Conservation (phyloP, 2,797 vertebrate genomes). For the Notoglanidium macrostoma region DNA sequence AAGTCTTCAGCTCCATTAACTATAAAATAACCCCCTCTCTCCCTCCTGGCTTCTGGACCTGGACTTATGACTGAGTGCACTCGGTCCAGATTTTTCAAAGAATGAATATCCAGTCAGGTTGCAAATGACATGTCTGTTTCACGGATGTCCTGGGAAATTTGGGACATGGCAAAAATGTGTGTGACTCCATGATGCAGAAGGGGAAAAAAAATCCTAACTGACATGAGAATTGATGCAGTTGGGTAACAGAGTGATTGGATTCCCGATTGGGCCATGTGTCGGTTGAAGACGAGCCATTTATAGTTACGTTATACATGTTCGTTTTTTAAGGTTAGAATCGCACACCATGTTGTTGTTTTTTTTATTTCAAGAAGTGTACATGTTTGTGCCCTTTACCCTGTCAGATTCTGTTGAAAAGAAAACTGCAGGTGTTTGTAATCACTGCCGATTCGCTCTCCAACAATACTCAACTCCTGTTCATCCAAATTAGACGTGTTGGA, state of each 20-base stretch:
- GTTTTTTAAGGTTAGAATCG: background rate
- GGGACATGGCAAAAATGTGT: background rate
- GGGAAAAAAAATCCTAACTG: background rate
- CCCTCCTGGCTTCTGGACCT: background rate
- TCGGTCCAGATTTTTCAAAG: constrained; percentile 24
- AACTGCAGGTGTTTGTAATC: background rate
- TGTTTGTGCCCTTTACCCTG: background rate
- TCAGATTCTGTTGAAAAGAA: background rate
- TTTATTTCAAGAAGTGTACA: background rate
- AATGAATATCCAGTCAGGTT: constrained; percentile 5
- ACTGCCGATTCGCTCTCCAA: background rate
- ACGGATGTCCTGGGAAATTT: constrained; percentile 7
- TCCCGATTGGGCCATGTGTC: background rate
- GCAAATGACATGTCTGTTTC: constrained; percentile 18
- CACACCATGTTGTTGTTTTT: background rate
- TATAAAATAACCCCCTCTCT: background rate
- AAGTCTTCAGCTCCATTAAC: background rate
- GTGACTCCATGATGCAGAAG: background rate
- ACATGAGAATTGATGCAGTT: constrained; percentile 1
- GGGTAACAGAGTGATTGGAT: background rate
- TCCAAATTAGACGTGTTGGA: no score
- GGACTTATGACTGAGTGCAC: constrained; percentile 20
- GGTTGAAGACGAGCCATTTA: background rate
- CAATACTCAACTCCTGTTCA: background rate
- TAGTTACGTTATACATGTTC: background rate